phyloP scores from a whole-genome alignment of 53 echinoderm and acorn worm species.

The Echinometra lucunter region DNA sequence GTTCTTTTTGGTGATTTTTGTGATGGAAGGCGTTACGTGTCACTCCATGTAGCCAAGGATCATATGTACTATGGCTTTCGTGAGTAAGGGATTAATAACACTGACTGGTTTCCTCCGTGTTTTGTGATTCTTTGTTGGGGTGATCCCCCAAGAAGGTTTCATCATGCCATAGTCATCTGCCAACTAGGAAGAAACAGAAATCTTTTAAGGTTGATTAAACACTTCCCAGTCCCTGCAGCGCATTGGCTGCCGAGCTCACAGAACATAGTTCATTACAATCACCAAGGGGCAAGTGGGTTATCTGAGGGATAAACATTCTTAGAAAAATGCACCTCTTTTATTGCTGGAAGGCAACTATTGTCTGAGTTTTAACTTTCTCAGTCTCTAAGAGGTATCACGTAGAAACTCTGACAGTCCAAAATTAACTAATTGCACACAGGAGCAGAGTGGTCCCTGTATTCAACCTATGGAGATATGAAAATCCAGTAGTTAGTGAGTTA shows the following conservation, averaged over 20 bases:
- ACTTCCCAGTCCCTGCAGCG: not conserved
- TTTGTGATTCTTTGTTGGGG: constrained; percentile 51
- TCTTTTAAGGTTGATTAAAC: constrained; percentile 53
- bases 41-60: not conserved
- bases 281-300: not conserved
- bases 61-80: constrained; percentile 18
- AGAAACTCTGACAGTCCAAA: too few relatives aligned
- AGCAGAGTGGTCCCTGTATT: too few relatives aligned
- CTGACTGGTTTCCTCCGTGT: not conserved
- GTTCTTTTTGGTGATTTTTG: constrained; percentile 25
- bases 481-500: too few relatives aligned
- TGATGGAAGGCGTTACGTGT: not conserved
- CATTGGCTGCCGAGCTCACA: not conserved
- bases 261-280: not conserved
- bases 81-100: constrained; percentile 60
- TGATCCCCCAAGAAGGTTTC: constrained; percentile 36
- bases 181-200: constrained; percentile 19
- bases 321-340: not conserved
- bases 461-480: too few relatives aligned
- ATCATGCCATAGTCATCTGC: constrained; percentile 43
- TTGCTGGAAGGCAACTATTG: not conserved
- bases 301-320: not conserved
- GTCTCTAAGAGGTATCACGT: not conserved
- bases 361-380: not conserved
- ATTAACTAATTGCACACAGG: too few relatives aligned